Conservation (phyloP, 2,797 vertebrate species). For the Onychomys leucogaster region DNA sequence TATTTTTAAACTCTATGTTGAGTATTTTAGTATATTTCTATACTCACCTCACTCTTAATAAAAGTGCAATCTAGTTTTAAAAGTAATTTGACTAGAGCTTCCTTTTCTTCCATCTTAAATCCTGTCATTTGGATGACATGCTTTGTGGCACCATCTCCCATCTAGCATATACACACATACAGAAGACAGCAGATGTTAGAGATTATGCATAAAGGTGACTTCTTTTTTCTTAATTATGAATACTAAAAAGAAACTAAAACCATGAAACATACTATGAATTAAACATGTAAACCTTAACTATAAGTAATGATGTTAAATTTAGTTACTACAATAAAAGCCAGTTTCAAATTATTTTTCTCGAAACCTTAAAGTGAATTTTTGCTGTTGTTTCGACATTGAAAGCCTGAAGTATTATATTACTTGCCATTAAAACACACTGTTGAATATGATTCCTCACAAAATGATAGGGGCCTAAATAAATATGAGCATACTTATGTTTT, state of each 20-base stretch:
- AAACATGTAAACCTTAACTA: conserved; percentile 25
- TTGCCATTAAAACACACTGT: conserved; percentile 24
- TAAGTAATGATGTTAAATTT: conserved; percentile 48
- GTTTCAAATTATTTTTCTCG: conserved; percentile 31
- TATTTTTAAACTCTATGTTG: conserved; percentile 5
- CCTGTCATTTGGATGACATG: conserved; percentile 88
- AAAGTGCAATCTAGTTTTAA: conserved; percentile 86
- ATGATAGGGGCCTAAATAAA: neutral
- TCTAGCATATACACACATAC: conserved; percentile 77
- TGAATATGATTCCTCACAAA: conserved; percentile 36
- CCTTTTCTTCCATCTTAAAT: conserved; percentile 87
- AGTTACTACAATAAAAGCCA: neutral
- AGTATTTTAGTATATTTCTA: conserved; percentile 1
- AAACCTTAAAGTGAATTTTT: conserved; percentile 55
- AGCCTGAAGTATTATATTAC: neutral
- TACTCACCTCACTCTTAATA: conserved; percentile 87
- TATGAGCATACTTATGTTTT: neutral
- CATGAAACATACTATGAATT: conserved; percentile 34
- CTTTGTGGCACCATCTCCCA: conserved; percentile 75
- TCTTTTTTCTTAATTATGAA: conserved; percentile 50
- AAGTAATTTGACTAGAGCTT: conserved; percentile 78
- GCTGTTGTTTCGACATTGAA: neutral
- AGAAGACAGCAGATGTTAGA: conserved; percentile 52
- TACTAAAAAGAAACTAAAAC: conserved; percentile 54
- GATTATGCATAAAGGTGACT: neutral